Percentiles rank a stretch among this genome's conserved stretches.
Evolutionary conservation across 2,888 invertebrate species (phyloP).

Genomic region (Sphaeridia pumilis): DNA sequence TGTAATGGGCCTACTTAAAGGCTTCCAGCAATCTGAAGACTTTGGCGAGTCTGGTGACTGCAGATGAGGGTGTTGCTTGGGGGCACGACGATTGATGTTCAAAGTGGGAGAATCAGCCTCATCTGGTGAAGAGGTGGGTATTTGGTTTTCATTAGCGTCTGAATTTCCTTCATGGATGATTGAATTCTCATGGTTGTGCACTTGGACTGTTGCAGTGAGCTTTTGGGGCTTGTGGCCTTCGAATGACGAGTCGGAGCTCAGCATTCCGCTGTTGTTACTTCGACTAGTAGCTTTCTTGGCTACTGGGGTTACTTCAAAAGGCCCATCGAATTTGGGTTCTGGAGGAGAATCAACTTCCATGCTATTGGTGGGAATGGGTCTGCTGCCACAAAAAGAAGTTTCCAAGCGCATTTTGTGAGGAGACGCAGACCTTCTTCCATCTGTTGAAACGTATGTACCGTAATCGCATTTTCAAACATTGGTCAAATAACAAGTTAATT

Average conservation of each 20-base stretch:
- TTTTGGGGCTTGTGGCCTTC: slow-evolving; percentile 14
- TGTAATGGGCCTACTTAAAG: too few species aligned
- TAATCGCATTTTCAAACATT: slow-evolving; percentile 1
- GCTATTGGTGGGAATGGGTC: slow-evolving; percentile 51
- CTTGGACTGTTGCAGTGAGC: slow-evolving; percentile 25
- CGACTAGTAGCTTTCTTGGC: neutral
- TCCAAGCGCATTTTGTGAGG: slow-evolving; percentile 84
- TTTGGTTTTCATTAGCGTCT: neutral
- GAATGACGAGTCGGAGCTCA: slow-evolving; percentile 18
- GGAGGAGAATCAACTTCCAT: slow-evolving; percentile 38
- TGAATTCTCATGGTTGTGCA: slow-evolving; percentile 24
- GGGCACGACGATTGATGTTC: neutral
- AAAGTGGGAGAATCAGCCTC: neutral
- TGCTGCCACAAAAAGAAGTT: slow-evolving; percentile 80
- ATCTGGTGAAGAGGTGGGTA: neutral
- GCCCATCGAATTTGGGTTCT: slow-evolving; percentile 10
- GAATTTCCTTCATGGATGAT: slow-evolving; percentile 13
- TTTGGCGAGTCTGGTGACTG: slow-evolving; percentile 28
- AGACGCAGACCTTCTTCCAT: slow-evolving; percentile 48
- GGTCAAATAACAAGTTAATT: neutral
- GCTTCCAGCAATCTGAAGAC: slow-evolving; percentile 31
- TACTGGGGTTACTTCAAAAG: slow-evolving; percentile 10
- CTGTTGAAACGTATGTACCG: slow-evolving; percentile 1
- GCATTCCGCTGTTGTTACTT: slow-evolving; percentile 6
- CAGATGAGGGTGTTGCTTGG: neutral